Percentiles rank a stretch among this genome's conserved stretches.
Evolutionary conservation across 2,797 vertebrate genomes (phyloP).

Genomic region (Clangula hyemalis): DNA sequence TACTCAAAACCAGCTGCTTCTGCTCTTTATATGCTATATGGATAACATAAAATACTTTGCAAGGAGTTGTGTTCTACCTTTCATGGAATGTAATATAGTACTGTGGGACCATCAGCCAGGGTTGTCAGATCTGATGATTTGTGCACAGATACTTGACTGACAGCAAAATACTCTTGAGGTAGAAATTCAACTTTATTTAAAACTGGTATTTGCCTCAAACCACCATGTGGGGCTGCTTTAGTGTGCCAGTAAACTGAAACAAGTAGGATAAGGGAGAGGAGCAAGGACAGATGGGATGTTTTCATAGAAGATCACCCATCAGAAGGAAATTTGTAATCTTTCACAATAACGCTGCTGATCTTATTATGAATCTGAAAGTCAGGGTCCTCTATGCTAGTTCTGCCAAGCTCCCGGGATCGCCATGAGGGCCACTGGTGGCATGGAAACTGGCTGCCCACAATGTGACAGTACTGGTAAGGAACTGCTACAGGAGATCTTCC

Average conservation of each 20-base stretch:
- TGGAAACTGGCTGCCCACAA: not conserved
- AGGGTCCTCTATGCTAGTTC: not conserved
- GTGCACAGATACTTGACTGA: not conserved
- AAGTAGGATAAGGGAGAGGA: not conserved
- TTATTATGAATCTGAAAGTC: not conserved
- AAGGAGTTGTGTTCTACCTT: not conserved
- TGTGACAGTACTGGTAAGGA: not conserved
- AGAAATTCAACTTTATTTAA: not conserved
- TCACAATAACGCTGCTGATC: not conserved
- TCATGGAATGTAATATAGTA: not conserved
- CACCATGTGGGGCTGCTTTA: not conserved
- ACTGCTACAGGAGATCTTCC: accelerated
- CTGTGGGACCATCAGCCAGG: not conserved
- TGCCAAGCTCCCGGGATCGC: not conserved
- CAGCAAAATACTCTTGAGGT: not conserved
- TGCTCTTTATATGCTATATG: not conserved
- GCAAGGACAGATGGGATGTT: not conserved
- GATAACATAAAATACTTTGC: not conserved
- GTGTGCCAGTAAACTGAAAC: not conserved
- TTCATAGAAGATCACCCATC: not conserved
- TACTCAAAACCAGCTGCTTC: not conserved
- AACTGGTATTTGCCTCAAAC: not conserved
- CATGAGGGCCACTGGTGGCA: not conserved
- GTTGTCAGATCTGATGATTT: not conserved
- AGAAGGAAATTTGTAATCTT: not conserved